Percentiles rank a stretch among this genome's conserved stretches.
phyloP scores from a whole-genome alignment of 2,888 invertebrate species.

The Mycalesis mineus region DNA sequence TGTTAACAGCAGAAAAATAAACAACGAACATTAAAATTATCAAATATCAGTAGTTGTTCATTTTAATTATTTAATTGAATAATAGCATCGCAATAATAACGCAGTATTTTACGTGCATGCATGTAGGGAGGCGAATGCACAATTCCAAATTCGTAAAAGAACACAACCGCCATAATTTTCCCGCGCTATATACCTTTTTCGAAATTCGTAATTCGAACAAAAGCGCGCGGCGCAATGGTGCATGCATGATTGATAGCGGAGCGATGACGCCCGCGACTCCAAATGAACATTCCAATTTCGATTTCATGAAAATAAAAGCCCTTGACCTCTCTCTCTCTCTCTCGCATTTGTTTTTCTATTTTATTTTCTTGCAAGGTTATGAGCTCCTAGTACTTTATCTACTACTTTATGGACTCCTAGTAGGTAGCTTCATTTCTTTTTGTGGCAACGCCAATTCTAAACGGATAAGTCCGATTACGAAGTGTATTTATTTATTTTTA shows the following conservation, averaged over 20 bases:
- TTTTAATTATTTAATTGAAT: slow-evolving; percentile 63
- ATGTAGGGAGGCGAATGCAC: slow-evolving; percentile 49
- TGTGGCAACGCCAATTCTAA: too few relatives aligned
- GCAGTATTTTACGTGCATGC: slow-evolving; percentile 43
- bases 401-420: too few relatives aligned
- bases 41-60: slow-evolving; percentile 40
- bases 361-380: background rate
- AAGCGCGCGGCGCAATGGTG: slow-evolving; percentile 73
- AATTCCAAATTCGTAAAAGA: slow-evolving; percentile 59
- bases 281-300: slow-evolving; percentile 57
- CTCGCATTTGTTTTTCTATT: background rate
- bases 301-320: slow-evolving; percentile 57
- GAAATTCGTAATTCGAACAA: slow-evolving; percentile 74
- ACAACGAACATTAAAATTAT: slow-evolving; percentile 8
- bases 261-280: slow-evolving; percentile 54
- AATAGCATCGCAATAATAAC: slow-evolving; percentile 49
- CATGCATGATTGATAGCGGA: slow-evolving; percentile 75
- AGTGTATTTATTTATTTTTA: too few relatives aligned
- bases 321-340: slow-evolving; percentile 60
- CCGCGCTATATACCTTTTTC: slow-evolving; percentile 67
- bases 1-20: background rate
- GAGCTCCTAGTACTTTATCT: background rate
- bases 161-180: slow-evolving; percentile 66
- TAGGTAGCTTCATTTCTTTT: too few relatives aligned
- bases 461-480: too few relatives aligned